Base-by-base conservation (phyloP, 2,797 vertebrate species). In the Gouania willdenowi region DNA sequence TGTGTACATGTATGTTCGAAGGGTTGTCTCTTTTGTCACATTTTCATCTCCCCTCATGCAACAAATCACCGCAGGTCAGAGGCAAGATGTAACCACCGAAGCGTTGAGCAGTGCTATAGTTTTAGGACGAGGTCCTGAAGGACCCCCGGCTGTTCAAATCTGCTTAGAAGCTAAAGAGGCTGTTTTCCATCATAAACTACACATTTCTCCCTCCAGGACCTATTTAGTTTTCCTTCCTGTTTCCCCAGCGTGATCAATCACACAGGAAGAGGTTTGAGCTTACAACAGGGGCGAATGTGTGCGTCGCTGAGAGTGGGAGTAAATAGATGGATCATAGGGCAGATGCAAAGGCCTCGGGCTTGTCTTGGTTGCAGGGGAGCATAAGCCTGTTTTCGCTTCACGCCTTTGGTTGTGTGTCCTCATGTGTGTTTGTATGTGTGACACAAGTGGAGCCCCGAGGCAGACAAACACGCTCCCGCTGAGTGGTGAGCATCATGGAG, bases 231-330 rank as follows among this genome's bases (percentile, higher is more conserved):
- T 59, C 27, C 52, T 60, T 73, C 54, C 35, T 60, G 32, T 52
- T 62, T 59, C 41, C 17, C 37, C 19, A 27, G 48, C 75, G 77
- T 69, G 72, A 83, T 83, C 81, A 80, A 81, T 83, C 74, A 71
- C 27, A 74, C 38, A 57, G 64, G 59, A 69, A 37, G 44, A 70
- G 41, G 56, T 59, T 56, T 26, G 36, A 62, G 57, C 52, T 36
- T 63, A 58, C 37, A 40, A 57, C 35, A 41, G n/a, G 47, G 33
- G 46, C 22, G 37, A 10, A 18, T 37, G 60, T 66, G 53, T 62
- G 53, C 71, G 59, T 35, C 55, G 59, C 36, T n/a, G 23, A 29
- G 71, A 51, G 74, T 75, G 74, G 67, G 70, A 38, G 69, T 72
- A 41, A 61, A 41, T n/a, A 50, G 45, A 51, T 51, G 51, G 49